Base-by-base conservation (phyloP, 2,113 vertebrate species). In the Chauna torquata region DNA sequence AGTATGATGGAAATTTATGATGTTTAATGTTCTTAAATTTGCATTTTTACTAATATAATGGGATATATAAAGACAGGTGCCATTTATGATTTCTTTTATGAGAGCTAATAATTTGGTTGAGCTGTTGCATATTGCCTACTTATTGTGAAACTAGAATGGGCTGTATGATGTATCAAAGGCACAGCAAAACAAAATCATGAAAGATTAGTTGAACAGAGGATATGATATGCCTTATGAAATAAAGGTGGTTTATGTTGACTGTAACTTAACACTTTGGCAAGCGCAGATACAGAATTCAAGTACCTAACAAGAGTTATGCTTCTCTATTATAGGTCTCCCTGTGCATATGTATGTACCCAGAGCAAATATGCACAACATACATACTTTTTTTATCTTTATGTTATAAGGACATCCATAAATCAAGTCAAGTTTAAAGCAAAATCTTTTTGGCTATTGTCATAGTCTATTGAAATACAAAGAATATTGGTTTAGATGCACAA, bases 1-100 rank as follows among this genome's bases (percentile, higher is more conserved):
- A 90, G 19, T 82, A 58, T 16, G 90, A 74, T 55, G 24, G 15
- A 69, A 61, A 88, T 74, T 40, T 55, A 77, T 65, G 5, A 20
- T 42, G 8, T 66, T 92, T 84, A 86, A 57, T 88, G 34, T 45
- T 58, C 49, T 86, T 83, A 77, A 77, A 88, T 90, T 83, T 88
- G 30, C 19, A 81, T 94, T 86, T 88, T 89, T 94, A 94, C 19
- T 84, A 75, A 79, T 79, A 59, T 38, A 87, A 71, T 52, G 38
- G 18, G 19, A 30, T 86, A n/a, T 69, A 69, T 90, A 65, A 86
- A 88, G 82, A 80, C 61, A 85, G 28, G 65, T 90, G 62, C 79
- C 23, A 90, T 72, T 90, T 91, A 82, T 69, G 4, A 47, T 93
- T 90, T 82, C 52, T 88, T 93, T 92, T 93, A 44, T 27, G 40